Percentiles rank a stretch among this genome's conserved stretches.
Conservation (phyloP, 2,113 vertebrate species). For the Mus musculus region DNA sequence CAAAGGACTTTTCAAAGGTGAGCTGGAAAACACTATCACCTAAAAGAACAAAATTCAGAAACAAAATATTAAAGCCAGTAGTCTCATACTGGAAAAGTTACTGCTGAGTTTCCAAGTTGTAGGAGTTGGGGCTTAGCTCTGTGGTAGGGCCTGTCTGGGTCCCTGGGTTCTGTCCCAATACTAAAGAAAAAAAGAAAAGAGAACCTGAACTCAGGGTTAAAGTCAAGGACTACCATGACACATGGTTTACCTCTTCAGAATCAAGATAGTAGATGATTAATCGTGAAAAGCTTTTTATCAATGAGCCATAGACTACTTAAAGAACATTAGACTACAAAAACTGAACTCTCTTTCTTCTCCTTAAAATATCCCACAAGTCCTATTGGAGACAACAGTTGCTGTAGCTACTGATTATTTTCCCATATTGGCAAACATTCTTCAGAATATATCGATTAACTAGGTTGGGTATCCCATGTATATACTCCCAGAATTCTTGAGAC, state of each 20-base stretch:
- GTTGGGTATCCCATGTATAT: neutral
- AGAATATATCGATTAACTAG: slow-evolving; percentile 17
- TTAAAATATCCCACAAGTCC: neutral
- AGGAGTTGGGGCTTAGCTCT: neutral
- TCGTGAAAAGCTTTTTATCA: slow-evolving; percentile 48
- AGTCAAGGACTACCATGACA: neutral
- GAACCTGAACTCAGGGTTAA: slow-evolving; percentile 32
- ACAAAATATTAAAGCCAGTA: slow-evolving; percentile 29
- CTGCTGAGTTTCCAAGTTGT: slow-evolving; percentile 42
- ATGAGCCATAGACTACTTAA: slow-evolving; percentile 34
- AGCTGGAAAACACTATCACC: slow-evolving; percentile 1
- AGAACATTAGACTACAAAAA: slow-evolving; percentile 20
- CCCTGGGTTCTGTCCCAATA: neutral
- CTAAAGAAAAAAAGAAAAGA: neutral
- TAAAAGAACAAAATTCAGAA: slow-evolving; percentile 55
- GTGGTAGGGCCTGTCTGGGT: neutral
- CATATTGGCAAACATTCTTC: neutral
- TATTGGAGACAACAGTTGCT: neutral
- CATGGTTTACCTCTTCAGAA: slow-evolving; percentile 38
- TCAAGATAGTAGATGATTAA: slow-evolving; percentile 29
- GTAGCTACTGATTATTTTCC: slow-evolving; percentile 27
- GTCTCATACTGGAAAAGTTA: slow-evolving; percentile 44
- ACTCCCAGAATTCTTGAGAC: neutral
- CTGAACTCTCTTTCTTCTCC: neutral
- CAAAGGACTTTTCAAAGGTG: slow-evolving; percentile 99